Evolutionary conservation across 2,797 vertebrate genomes (phyloP).

Genomic region (Sparus aurata): DNA sequence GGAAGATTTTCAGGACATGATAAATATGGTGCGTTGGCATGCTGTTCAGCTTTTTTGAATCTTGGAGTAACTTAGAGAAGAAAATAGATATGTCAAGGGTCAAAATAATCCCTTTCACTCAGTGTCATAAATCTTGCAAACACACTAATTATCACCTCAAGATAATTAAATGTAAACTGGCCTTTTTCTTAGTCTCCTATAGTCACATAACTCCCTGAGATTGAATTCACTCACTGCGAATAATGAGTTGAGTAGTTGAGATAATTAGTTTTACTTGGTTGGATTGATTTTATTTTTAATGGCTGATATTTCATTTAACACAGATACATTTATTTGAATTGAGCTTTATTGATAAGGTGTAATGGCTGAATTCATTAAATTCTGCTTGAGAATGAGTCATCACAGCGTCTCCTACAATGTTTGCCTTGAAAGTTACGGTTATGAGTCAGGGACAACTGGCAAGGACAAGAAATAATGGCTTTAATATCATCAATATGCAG

Average conservation of each 20-base stretch:
- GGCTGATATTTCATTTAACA: conserved; percentile 38
- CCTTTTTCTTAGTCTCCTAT: neutral
- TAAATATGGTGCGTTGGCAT: conserved; percentile 83
- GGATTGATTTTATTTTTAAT: conserved; percentile 51
- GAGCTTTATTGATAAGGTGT: conserved; percentile 28
- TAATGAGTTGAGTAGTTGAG: conserved; percentile 49
- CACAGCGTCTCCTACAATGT: neutral
- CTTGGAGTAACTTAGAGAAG: neutral
- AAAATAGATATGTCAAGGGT: neutral
- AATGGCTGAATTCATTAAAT: conserved; percentile 39
- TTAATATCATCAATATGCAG: neutral
- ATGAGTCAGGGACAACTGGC: conserved; percentile 15
- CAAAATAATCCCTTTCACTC: neutral
- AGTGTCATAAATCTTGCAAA: neutral
- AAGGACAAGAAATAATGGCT: conserved; percentile 32
- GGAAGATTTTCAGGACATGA: conserved; percentile 90
- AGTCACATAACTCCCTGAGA: conserved; percentile 29
- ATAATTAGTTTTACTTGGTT: conserved; percentile 55
- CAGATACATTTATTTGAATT: conserved; percentile 26
- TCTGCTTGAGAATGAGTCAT: conserved; percentile 25
- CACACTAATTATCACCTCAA: neutral
- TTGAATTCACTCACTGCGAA: conserved; percentile 31
- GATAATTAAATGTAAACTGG: conserved; percentile 24
- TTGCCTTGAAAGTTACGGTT: conserved; percentile 20
- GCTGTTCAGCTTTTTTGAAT: neutral